phyloP scores from a whole-genome alignment of 2,888 invertebrate genomes.

The Amiota minor region DNA sequence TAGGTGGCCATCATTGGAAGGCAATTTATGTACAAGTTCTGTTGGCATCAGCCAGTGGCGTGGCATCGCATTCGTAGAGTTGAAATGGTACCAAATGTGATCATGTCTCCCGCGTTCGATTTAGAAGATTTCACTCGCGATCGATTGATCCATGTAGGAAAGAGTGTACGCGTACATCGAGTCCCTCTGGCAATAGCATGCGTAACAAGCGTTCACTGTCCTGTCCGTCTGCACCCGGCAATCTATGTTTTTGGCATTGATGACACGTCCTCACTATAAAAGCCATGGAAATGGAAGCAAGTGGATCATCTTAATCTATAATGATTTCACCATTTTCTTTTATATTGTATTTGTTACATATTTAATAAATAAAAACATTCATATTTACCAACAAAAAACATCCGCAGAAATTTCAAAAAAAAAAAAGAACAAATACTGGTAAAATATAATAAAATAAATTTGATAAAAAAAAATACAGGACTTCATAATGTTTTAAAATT shows the following conservation, averaged over 20 bases:
- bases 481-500: no score
- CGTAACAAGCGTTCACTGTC: constrained; percentile 82
- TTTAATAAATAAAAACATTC: no score
- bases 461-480: no score
- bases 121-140: constrained; percentile 69
- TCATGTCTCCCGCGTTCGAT: constrained; percentile 82
- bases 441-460: no score
- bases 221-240: constrained; percentile 95
- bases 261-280: constrained; percentile 79
- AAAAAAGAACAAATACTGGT: no score
- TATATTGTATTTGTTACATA: no score
- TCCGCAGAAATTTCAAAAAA: no score
- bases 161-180: constrained; percentile 75
- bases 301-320: constrained; percentile 87
- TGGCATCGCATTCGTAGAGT: constrained; percentile 84
- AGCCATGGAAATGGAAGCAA: constrained; percentile 88
- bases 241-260: constrained; percentile 88
- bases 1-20: constrained; percentile 51
- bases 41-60: constrained; percentile 77
- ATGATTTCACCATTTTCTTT: constrained; percentile 59
- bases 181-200: no score
- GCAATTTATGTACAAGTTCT: constrained; percentile 60
- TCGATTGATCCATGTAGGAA: constrained; percentile 79
- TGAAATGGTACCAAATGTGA: constrained; percentile 95
- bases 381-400: constrained; percentile 57